Evolutionary conservation across 2,113 vertebrate genomes (phyloP).

Genomic region (Pseudopipra pipra): DNA sequence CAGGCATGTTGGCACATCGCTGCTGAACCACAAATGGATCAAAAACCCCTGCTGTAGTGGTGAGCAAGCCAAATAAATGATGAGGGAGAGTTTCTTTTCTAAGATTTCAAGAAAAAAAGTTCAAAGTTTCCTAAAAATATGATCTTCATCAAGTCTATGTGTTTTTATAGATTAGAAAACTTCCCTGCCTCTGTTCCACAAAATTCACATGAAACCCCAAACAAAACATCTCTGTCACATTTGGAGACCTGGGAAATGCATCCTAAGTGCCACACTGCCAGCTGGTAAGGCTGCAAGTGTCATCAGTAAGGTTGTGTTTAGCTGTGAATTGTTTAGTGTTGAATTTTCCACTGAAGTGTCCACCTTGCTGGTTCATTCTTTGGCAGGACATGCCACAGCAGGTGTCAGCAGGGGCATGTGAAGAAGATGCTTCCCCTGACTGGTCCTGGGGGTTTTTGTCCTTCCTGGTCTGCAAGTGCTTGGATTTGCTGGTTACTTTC

Average conservation of each 20-base stretch:
- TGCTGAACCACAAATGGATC: not conserved
- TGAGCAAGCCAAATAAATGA: not conserved
- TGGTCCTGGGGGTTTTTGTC: not conserved
- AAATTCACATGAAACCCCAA: not conserved
- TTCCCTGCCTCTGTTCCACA: not conserved
- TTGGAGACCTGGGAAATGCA: not conserved
- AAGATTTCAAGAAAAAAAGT: not conserved
- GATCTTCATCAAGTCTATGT: not conserved
- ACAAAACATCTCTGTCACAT: not conserved
- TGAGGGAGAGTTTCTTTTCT: not conserved
- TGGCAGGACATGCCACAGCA: not conserved
- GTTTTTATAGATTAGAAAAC: not conserved
- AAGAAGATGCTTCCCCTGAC: fast-evolving
- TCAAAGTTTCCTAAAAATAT: not conserved
- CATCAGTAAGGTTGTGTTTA: not conserved
- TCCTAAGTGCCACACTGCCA: fast-evolving
- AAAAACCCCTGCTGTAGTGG: not conserved
- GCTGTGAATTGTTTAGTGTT: not conserved
- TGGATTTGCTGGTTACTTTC: not conserved
- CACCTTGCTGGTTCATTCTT: not conserved
- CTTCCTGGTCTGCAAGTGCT: not conserved
- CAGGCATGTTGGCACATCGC: not conserved
- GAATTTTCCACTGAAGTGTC: not conserved
- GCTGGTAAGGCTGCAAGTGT: not conserved
- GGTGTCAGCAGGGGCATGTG: not conserved